phyloP scores from a whole-genome alignment of 2,888 invertebrate genomes.

The Eilema caniola region DNA sequence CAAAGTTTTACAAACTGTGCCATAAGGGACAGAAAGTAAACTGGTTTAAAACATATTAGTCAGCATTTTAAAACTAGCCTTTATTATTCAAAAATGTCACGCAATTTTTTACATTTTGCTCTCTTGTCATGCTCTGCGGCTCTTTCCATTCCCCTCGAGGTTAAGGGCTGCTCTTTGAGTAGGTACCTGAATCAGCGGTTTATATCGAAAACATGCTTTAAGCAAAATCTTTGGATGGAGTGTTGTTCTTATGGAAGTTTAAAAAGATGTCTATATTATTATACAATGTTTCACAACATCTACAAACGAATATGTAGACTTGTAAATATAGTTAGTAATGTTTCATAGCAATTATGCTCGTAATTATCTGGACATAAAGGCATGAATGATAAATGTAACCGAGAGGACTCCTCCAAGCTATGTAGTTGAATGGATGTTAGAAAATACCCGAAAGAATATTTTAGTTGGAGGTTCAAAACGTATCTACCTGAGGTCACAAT shows the following conservation, averaged over 20 bases:
- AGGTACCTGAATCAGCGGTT: conserved; percentile 63
- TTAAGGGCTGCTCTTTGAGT: conserved; percentile 50
- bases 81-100: conserved; percentile 40
- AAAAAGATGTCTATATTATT: conserved; percentile 57
- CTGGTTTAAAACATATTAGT: conserved; percentile 28
- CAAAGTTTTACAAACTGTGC: not conserved
- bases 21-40: not conserved
- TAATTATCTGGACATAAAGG: not conserved
- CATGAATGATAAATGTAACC: too few relatives aligned
- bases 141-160: conserved; percentile 42
- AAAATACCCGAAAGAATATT: too few relatives aligned
- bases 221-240: conserved; percentile 55
- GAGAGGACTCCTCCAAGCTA: too few relatives aligned
- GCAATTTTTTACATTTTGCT: conserved; percentile 44
- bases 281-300: conserved; percentile 35
- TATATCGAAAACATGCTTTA: conserved; percentile 66
- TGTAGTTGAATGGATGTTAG: too few relatives aligned
- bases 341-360: not conserved
- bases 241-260: conserved; percentile 62
- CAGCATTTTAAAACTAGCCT: conserved; percentile 29
- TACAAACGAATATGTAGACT: not conserved
- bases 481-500: too few relatives aligned
- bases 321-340: not conserved
- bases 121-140: conserved; percentile 36
- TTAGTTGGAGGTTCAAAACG: too few relatives aligned